phyloP scores from a whole-genome alignment of 1,140 invertebrate genomes.

The Druon quercuslanigerum region DNA sequence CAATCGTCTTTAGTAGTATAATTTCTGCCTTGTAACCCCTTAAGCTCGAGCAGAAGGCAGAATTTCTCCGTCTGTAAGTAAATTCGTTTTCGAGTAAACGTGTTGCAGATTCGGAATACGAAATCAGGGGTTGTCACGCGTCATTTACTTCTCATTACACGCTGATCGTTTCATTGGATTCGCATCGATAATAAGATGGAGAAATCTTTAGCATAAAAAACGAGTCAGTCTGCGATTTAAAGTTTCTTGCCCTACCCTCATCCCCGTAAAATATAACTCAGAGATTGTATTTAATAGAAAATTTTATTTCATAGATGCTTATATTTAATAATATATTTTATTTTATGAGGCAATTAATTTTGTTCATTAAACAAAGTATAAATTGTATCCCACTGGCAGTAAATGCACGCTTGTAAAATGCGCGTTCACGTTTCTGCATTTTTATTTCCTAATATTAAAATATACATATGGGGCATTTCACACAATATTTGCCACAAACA shows the following conservation, averaged over 20 bases:
- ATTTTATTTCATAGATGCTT: background rate
- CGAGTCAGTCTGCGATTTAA: background rate
- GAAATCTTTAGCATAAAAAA: background rate
- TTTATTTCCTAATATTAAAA: too few species aligned
- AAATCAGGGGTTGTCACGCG: slow-evolving; percentile 33
- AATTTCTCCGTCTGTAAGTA: slow-evolving; percentile 27
- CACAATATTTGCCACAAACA: too few species aligned
- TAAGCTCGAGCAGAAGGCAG: background rate
- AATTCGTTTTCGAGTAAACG: slow-evolving; percentile 23
- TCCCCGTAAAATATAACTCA: background rate
- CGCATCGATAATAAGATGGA: slow-evolving; percentile 15
- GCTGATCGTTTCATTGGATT: background rate
- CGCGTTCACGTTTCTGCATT: too few species aligned
- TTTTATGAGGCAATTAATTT: too few species aligned
- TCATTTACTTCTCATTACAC: slow-evolving; percentile 44
- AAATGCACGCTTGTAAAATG: too few species aligned
- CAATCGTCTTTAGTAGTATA: too few species aligned
- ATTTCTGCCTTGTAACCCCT: too few species aligned
- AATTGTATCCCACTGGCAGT: too few species aligned
- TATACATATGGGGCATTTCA: too few species aligned
- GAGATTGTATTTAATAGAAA: background rate
- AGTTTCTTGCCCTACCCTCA: background rate
- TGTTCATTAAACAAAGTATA: too few species aligned
- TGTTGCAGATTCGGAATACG: slow-evolving; percentile 22
- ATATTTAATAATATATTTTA: background rate